Conservation (phyloP, 2,113 vertebrate genomes). For the Oncorhynchus kisutch region DNA sequence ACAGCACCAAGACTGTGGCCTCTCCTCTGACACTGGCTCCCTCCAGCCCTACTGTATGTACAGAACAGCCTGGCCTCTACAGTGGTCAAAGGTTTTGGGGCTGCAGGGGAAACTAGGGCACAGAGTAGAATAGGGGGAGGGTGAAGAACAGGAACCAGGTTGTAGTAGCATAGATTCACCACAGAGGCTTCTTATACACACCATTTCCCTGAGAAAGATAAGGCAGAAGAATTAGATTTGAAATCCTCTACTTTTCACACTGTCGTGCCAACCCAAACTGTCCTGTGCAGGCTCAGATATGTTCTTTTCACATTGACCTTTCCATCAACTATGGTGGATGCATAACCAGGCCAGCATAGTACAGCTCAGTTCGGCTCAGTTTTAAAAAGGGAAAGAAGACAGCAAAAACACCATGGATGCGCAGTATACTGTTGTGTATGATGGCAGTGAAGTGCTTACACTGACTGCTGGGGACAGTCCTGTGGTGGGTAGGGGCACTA, state of each 20-base stretch:
- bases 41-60: neutral
- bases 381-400: too few species aligned
- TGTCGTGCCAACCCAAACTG: neutral
- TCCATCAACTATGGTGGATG: too few species aligned
- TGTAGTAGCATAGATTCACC: neutral
- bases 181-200: conserved; percentile 5
- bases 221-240: neutral
- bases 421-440: neutral
- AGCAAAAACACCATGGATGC: neutral
- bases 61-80: neutral
- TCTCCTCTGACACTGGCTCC: neutral
- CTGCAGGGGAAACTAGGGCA: neutral
- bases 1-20: neutral
- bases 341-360: too few species aligned
- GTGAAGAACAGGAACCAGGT: neutral
- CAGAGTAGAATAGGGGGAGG: neutral
- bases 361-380: too few species aligned
- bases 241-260: neutral
- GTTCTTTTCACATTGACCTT: too few species aligned
- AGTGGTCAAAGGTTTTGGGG: neutral
- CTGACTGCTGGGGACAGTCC: conserved; percentile 12
- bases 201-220: conserved; percentile 11
- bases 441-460: neutral
- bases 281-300: neutral
- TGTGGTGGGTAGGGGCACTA: conserved; percentile 59